Evolutionary conservation across 2,797 vertebrate genomes (phyloP).

Genomic region (Ctenopoma multispine): DNA sequence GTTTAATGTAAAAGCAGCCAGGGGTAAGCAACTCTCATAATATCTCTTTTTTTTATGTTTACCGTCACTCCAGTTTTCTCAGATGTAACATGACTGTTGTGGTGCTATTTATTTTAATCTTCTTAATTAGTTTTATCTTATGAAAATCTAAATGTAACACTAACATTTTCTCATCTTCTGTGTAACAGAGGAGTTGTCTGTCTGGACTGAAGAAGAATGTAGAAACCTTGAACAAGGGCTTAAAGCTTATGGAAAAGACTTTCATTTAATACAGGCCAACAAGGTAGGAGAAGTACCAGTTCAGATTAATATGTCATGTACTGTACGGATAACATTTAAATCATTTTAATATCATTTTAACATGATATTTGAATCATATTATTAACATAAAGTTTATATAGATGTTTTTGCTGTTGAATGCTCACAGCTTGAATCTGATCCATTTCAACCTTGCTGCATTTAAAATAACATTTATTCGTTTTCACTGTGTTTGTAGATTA

Average conservation of each 20-base stretch:
- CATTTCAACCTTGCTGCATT: slow-evolving; percentile 49
- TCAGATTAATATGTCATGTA: slow-evolving; percentile 10
- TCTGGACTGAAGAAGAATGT: slow-evolving; percentile 98
- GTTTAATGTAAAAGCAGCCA: slow-evolving; percentile 95
- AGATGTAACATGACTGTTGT: neutral
- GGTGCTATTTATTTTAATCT: neutral
- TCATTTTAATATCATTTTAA: no score
- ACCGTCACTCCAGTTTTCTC: neutral
- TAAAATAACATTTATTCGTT: slow-evolving; percentile 45
- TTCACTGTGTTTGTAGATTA: neutral
- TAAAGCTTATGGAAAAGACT: slow-evolving; percentile 96
- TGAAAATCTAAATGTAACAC: neutral
- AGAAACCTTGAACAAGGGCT: slow-evolving; percentile 96
- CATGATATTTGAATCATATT: neutral
- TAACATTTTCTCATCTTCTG: slow-evolving; percentile 30
- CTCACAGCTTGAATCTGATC: slow-evolving; percentile 41
- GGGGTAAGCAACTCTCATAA: slow-evolving; percentile 85
- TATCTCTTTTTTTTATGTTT: no score
- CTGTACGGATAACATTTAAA: neutral
- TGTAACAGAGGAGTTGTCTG: slow-evolving; percentile 91
- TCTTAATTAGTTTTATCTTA: neutral
- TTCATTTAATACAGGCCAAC: slow-evolving; percentile 96
- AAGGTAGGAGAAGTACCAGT: slow-evolving; percentile 85
- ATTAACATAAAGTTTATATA: slow-evolving; percentile 8
- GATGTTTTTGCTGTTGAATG: slow-evolving; percentile 39